phyloP scores from a whole-genome alignment of 2,113 vertebrate species.

The Crocuta crocuta region DNA sequence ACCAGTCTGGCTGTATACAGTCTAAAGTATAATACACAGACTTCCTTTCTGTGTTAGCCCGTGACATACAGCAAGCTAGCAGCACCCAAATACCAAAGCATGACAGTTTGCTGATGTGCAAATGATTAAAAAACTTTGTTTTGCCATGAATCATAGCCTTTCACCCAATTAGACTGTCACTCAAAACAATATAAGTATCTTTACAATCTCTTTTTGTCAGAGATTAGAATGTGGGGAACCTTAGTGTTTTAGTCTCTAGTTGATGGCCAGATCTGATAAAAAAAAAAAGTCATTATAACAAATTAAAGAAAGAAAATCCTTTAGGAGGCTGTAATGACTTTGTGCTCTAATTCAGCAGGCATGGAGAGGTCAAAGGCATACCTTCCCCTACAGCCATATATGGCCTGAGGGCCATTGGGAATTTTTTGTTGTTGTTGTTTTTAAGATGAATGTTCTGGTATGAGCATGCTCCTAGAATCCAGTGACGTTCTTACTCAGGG shows the following conservation, averaged over 20 bases:
- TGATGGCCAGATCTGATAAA: conserved; percentile 37
- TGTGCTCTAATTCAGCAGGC: conserved; percentile 30
- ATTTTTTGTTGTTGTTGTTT: conserved; percentile 59
- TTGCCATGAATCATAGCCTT: background rate
- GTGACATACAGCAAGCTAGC: background rate
- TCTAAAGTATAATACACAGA: conserved; percentile 23
- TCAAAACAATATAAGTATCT: background rate
- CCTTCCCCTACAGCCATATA: conserved; percentile 82
- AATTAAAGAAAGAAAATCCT: conserved; percentile 63
- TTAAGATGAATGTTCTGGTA: conserved; percentile 83
- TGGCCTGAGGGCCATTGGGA: conserved; percentile 77
- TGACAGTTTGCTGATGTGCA: background rate
- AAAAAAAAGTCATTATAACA: conserved; percentile 16
- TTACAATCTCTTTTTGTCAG: background rate
- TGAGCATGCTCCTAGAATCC: conserved; percentile 83
- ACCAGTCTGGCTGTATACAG: background rate
- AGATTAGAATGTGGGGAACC: conserved; percentile 24
- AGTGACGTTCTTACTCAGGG: conserved; percentile 82
- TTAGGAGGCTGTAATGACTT: conserved; percentile 43
- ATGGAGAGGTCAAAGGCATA: conserved; percentile 79
- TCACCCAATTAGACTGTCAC: background rate
- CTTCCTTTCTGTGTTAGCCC: background rate
- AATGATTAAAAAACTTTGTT: background rate
- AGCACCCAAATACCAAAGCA: background rate
- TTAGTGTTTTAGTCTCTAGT: background rate